Evolutionary conservation across 2,888 invertebrate species (phyloP), one percentile per base, ranked within the genome.

Genomic region (Apocheima hispidaria): DNA sequence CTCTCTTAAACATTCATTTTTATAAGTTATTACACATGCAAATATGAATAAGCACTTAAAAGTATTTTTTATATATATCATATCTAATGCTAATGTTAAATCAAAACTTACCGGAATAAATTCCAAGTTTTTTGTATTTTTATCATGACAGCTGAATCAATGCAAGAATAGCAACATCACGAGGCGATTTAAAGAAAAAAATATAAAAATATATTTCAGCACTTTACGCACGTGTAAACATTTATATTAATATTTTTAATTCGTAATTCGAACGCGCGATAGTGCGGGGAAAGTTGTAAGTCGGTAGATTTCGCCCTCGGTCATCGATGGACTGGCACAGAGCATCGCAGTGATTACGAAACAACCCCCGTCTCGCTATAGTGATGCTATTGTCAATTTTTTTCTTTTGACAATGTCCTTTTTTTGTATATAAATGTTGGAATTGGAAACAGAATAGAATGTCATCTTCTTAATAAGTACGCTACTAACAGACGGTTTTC

Each of bases 271-370:
- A 60, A 26, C 40, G 52, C 64, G 58, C 55, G 20, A 28, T 84
- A 86, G 87, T 83, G 87, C 71, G 81, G 89, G 87, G 90, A 90
- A 90, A 89, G 90, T 74, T 75, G 62, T 69, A 73, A 69, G 69
- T 66, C 85, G 81, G 79, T 78, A 82, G 90, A 87, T 89, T 89
- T 89, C 90, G 81, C 90, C 74, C 79, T 69, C 77, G 74, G 75
- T 62, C 81, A 78, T 77, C 77, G 74, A 79, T 77, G 81, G 82
- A 88, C 87, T 89, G 87, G 75, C 79, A 66, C 72, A 60, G 68
- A 70, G 74, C 80, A 79, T 77, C 77, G 75, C 68, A 66, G 69
- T 66, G 70, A 70, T 88, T 88, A 82, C 88, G 83, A 85, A 82
- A 87, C 73, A 69, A 69, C 70, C 68, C 65, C 70, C 63, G 68